Conservation (phyloP, 2,888 invertebrate genomes). For the Notodonta ziczac region DNA sequence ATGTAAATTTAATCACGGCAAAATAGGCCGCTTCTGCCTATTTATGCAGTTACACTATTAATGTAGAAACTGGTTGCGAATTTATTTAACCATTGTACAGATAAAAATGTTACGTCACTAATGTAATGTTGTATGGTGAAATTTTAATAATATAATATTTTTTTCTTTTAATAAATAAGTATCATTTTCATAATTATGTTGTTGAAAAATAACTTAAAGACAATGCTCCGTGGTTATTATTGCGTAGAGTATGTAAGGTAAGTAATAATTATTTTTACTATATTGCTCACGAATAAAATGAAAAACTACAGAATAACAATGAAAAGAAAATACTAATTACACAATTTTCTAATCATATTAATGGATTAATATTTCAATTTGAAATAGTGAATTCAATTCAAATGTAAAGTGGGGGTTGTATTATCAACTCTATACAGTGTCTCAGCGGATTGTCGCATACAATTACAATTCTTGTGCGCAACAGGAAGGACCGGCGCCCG, state of each 20-base stretch:
- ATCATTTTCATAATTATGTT: too few species aligned
- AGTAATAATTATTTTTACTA: too few species aligned
- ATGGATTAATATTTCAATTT: too few species aligned
- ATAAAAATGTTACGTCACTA: not conserved
- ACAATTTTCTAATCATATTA: too few species aligned
- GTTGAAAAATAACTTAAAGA: too few species aligned
- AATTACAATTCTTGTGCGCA: conserved; percentile 18
- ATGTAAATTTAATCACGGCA: conserved; percentile 1
- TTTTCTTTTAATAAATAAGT: too few species aligned
- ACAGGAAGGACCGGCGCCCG: conserved; percentile 34
- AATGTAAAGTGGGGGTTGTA: not conserved
- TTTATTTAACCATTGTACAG: conserved; percentile 1
- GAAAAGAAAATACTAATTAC: too few species aligned
- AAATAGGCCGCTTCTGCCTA: not conserved
- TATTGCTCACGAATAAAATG: too few species aligned
- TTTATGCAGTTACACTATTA: conserved; percentile 5
- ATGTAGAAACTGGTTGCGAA: conserved; percentile 5
- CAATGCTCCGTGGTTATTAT: too few species aligned
- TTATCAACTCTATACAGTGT: conserved; percentile 15
- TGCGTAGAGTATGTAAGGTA: too few species aligned
- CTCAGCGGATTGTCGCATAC: conserved; percentile 16
- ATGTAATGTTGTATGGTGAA: not conserved
- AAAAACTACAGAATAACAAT: too few species aligned
- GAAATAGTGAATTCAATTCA: not conserved
- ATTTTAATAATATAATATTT: not conserved